These are phyloP conservation scores for Diuraphis noxia DNA, from an alignment of 1,140 invertebrate genomes.

Conservation along the genomic window DNA sequence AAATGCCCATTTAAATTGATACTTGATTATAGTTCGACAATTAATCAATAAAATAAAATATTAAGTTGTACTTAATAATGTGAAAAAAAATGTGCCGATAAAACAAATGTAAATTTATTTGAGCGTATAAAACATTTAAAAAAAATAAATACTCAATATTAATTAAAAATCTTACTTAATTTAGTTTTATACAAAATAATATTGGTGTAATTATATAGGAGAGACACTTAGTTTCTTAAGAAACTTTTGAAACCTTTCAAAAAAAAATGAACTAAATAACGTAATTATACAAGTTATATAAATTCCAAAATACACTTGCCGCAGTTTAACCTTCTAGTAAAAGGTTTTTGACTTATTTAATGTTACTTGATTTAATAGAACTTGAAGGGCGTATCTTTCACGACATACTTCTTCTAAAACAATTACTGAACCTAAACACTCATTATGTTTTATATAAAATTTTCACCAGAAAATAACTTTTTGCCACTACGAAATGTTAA, in stretches of 20 bases:
- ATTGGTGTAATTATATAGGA: not conserved
- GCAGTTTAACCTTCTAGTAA: not conserved
- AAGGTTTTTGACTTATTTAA: not conserved
- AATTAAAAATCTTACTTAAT: not conserved
- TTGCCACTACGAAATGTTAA: not conserved
- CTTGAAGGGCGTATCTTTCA: not conserved
- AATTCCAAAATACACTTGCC: not conserved
- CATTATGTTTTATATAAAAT: not conserved
- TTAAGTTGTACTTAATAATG: not conserved
- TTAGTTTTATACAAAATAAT: not conserved
- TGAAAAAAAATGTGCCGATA: not conserved
- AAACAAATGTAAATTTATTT: not conserved
- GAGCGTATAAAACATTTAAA: not conserved
- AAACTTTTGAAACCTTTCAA: conserved; percentile 6
- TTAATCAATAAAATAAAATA: not conserved
- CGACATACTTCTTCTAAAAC: not conserved
- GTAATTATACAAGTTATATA: not conserved
- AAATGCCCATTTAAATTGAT: not conserved
- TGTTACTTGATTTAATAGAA: not conserved
- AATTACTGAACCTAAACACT: not conserved
- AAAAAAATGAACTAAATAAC: not conserved
- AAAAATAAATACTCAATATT: not conserved
- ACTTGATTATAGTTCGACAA: no score
- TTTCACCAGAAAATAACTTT: not conserved
- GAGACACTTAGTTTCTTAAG: not conserved